Evolutionary conservation across 2,888 invertebrate genomes (phyloP), one percentile per base, ranked within the genome.

Genomic region (Drosophila limbata): DNA sequence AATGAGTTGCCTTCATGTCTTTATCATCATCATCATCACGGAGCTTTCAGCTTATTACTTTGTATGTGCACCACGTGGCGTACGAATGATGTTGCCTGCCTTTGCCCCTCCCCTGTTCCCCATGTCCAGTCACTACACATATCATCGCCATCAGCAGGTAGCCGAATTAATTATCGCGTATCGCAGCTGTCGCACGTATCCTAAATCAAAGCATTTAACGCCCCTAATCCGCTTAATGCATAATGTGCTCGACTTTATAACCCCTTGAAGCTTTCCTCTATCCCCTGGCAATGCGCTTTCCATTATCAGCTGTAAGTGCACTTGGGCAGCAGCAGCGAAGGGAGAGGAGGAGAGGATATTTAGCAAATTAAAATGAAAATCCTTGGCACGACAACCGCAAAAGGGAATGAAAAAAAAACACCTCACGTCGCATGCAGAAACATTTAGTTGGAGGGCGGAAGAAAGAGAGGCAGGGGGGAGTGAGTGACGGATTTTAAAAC

Each of bases 31-130:
- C 53, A 45, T 59, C 56, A 57, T 48, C 55, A 35, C 50, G 47
- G 61, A 57, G 88, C 88, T 84, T 88, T 84, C 88, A 84, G 86
- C 84, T 88, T 85, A 84, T 84, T 84, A 85, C 88, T 88, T 85
- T 77, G 48, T 69, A 33, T 80, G 50, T 45, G 45, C 48, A 51
- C 48, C 21, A 35, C 51, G 9, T 35, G 25, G 37, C 15, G 25
- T 39, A 25, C 39, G 51, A 4, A 5, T 9, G 37, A 15, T 25
- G 10, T 25, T 15, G 21, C 25, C 21, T 17, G 11, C 15, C 35
- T 2, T n/a, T 19, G 10, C 9, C 0, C 17, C 21, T 21, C 4
- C 10, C 8, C 39, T n/a, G 42, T 35, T n/a, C 11, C n/a, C 55
- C 33, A 4, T 39, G 21, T 35, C 8, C 17, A 21, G 10, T 13